Evolutionary conservation across 2,888 invertebrate species (phyloP), one percentile per base, ranked within the genome.

Genomic region (Vannuccia rotundouncinata): DNA sequence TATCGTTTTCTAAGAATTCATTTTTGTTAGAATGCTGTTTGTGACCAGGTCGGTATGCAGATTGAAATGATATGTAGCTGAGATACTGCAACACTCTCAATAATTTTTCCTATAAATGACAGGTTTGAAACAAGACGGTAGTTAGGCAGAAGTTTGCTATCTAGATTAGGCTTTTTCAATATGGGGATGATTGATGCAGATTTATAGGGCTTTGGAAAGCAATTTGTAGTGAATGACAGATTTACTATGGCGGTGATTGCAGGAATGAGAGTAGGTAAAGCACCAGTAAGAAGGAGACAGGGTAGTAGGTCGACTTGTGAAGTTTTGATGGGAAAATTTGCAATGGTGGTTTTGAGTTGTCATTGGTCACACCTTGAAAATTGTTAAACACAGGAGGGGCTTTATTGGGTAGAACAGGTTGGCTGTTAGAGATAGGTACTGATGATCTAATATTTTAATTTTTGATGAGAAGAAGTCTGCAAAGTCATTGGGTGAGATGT

Each of bases 121-220:
- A n/a, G n/a, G n/a, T n/a, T n/a, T n/a, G n/a, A n/a, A n/a, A n/a
- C n/a, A n/a, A n/a, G n/a, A n/a, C n/a, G n/a, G n/a, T n/a, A n/a
- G n/a, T n/a, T n/a, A n/a, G n/a, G n/a, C n/a, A n/a, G n/a, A n/a
- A n/a, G n/a, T n/a, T n/a, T n/a, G n/a, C n/a, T n/a, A n/a, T n/a
- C n/a, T n/a, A n/a, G n/a, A n/a, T n/a, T n/a, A n/a, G n/a, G n/a
- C n/a, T n/a, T n/a, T n/a, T n/a, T n/a, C n/a, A n/a, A n/a, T n/a
- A n/a, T n/a, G n/a, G n/a, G n/a, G n/a, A n/a, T n/a, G n/a, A n/a
- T n/a, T n/a, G n/a, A n/a, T n/a, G n/a, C n/a, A n/a, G 66, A 66
- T 66, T 66, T 66, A 22, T 66, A 66, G 10, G 25, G 66, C 66
- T 66, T 66, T 66, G 66, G 66, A 66, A 66, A 66, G 66, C 66